Conservation (phyloP, 2,797 vertebrate genomes). For the Pseudomugil tenellus region DNA sequence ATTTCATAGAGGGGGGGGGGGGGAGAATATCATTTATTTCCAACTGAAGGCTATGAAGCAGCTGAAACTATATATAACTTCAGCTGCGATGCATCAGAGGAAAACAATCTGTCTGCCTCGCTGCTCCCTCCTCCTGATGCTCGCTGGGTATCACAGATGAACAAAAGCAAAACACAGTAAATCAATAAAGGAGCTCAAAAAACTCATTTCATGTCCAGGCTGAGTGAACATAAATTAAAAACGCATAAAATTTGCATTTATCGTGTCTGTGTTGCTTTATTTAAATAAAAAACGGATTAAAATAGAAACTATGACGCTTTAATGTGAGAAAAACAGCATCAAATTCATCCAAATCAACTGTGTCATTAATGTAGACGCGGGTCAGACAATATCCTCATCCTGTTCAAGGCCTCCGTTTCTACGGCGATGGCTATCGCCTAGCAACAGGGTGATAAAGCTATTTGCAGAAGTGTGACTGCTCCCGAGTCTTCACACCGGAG, state of each 20-base stretch:
- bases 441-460: constrained; percentile 72
- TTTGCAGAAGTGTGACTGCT: constrained; percentile 66
- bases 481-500: constrained; percentile 56
- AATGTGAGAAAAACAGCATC: no score
- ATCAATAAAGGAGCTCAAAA: constrained; percentile 37
- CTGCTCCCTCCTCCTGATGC: constrained; percentile 10
- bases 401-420: constrained; percentile 22
- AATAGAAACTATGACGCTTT: no score
- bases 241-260: no score
- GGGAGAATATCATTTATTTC: constrained; percentile 17
- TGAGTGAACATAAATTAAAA: no score
- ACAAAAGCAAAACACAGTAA: constrained; percentile 27
- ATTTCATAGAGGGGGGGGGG: constrained; percentile 45
- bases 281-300: no score
- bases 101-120: constrained; percentile 39
- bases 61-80: neutral
- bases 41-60: constrained; percentile 34
- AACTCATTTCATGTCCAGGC: constrained; percentile 29
- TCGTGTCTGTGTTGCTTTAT: no score
- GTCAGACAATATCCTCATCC: neutral
- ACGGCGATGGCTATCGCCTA: constrained; percentile 59
- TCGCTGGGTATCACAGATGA: constrained; percentile 17
- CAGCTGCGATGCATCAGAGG: constrained; percentile 44
- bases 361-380: no score
- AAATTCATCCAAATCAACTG: no score